Conservation (phyloP, 2,797 vertebrate species). For the Todus mexicanus region DNA sequence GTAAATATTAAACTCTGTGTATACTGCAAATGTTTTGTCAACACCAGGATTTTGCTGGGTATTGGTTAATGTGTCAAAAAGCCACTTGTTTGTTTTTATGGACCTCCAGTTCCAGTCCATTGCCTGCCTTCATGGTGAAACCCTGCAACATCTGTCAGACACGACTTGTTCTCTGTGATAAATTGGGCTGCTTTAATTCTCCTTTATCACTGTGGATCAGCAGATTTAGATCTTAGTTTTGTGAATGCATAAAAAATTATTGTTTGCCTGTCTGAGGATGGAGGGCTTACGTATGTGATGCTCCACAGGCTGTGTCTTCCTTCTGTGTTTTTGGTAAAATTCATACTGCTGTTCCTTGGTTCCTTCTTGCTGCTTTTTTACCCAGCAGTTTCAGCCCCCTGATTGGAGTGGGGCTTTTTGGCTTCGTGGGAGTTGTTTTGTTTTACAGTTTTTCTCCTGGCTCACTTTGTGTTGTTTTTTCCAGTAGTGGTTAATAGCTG, state of each 20-base stretch:
- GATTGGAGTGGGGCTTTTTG: background rate
- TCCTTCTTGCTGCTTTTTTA: background rate
- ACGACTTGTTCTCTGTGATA: background rate
- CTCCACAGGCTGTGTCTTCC: background rate
- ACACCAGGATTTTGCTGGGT: background rate
- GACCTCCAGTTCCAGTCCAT: background rate
- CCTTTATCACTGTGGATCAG: background rate
- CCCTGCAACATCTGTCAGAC: background rate
- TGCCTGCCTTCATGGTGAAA: background rate
- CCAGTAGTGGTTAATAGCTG: background rate
- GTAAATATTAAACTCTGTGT: background rate
- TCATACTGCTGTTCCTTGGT: background rate
- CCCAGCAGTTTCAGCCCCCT: background rate
- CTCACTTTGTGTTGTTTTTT: background rate
- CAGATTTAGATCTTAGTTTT: background rate
- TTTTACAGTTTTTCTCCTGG: background rate
- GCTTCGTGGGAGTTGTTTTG: background rate
- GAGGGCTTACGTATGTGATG: background rate
- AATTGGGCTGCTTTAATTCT: background rate
- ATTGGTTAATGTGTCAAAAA: background rate
- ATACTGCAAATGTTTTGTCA: background rate
- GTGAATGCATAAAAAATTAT: background rate
- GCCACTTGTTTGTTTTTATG: background rate
- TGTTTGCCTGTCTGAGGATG: background rate
- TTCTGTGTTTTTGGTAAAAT: background rate